Conservation (phyloP, 2,797 vertebrate genomes). For the Gallinago solitaria region DNA sequence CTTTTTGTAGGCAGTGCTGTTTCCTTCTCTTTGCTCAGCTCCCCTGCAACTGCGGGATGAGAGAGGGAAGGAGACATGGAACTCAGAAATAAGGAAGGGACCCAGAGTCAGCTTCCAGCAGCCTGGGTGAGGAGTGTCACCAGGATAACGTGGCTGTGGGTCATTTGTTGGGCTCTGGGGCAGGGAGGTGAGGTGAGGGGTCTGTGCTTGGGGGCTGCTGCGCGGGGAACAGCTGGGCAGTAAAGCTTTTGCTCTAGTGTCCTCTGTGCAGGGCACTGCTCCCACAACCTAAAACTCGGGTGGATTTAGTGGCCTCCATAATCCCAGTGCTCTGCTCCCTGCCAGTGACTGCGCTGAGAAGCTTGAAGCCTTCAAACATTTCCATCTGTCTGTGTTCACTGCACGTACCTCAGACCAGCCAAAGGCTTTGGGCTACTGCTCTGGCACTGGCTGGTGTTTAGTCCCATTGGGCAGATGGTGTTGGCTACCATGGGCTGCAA, state of each 20-base stretch:
- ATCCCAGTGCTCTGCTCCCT: background rate
- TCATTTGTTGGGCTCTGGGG: background rate
- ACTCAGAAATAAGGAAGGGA: background rate
- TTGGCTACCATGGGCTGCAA: background rate
- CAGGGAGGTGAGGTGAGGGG: background rate
- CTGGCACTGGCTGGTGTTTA: background rate
- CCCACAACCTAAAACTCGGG: no score
- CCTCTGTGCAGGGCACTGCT: background rate
- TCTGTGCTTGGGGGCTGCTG: fast-evolving
- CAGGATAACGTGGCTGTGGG: fast-evolving
- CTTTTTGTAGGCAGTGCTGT: background rate
- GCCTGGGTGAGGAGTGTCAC: background rate
- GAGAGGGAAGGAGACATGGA: background rate
- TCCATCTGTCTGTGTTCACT: background rate
- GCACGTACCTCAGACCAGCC: fast-evolving
- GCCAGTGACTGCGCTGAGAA: background rate
- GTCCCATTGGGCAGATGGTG: fast-evolving
- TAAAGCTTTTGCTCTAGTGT: background rate
- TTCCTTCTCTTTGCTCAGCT: background rate
- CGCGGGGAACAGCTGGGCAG: background rate
- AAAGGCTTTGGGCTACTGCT: background rate
- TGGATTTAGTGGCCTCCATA: background rate
- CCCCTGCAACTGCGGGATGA: background rate
- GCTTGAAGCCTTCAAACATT: background rate
- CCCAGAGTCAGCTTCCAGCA: background rate